Base-by-base conservation (phyloP, 2,797 vertebrate species). In the Macropodus opercularis region DNA sequence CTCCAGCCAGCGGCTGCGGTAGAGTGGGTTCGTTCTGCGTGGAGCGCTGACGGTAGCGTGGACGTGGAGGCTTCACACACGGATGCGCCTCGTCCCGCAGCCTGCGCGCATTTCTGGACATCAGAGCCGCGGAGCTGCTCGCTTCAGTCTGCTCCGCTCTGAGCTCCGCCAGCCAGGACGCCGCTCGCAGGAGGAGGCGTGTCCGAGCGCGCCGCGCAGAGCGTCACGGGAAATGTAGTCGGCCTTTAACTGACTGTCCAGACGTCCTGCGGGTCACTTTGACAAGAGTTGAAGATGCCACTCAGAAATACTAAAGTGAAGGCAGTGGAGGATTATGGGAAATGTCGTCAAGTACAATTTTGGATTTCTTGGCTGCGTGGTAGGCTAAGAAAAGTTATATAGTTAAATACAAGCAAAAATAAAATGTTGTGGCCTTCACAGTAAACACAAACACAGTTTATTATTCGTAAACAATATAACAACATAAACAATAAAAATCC, bases 221-320 rank as follows among this genome's bases (percentile, higher is more conserved):
- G 89, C 14, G 3, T 85, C 54, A 29, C 52, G 92, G 92, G 91
- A 87, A 42, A 54, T 85, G 86, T 40, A 91, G 91, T 91, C 40
- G 8, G 5, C 4, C 1, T 2, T 0, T 34, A 1, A 11, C 3
- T 3, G 4, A 10, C 12, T 12, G 10, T 21, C 35, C 3, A 1
- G 42, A 13, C 22, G 14, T 23, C 15, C 39, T 14, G 24, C 2
- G 21, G 19, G 17, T 31, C 13, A 3, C 8, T 43, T 46, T 27
- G n/a, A n/a, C n/a, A n/a, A n/a, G n/a, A n/a, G n/a, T n/a, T n/a
- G n/a, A n/a, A n/a, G n/a, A n/a, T n/a, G n/a, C n/a, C 31, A 5
- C 2, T 44, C 34, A 17, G 15, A 26, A 32, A n/a, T 26, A 10
- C 5, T 4, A 5, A 6, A 5, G 8, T 12, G 38, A 43, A 17